Evolutionary conservation across 2,113 vertebrate species (phyloP).

Genomic region (Phodopus roborovskii): DNA sequence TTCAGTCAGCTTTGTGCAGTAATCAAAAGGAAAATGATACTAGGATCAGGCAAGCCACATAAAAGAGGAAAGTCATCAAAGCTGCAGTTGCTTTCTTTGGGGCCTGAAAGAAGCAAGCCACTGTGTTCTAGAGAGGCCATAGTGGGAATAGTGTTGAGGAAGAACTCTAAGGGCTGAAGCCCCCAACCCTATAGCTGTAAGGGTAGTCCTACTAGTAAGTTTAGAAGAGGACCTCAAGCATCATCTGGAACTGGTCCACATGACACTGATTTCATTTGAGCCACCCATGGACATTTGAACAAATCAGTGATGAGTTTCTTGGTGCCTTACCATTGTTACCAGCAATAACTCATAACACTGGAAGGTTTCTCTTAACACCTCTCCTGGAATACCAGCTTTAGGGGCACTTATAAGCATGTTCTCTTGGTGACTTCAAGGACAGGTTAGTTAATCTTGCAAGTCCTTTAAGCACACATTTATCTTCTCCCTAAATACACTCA

Average conservation of each 20-base stretch:
- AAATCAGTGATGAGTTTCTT: not conserved
- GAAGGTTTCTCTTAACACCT: not conserved
- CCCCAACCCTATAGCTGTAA: not conserved
- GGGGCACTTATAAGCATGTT: not conserved
- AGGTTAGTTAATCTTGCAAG: not conserved
- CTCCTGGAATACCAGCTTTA: not conserved
- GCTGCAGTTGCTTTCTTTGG: not conserved
- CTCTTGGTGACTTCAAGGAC: not conserved
- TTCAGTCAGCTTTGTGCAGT: conserved; percentile 10
- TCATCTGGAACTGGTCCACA: not conserved
- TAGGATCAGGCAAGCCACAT: not conserved
- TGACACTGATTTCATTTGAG: not conserved
- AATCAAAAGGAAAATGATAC: conserved; percentile 6
- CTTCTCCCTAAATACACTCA: not conserved
- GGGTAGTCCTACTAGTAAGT: not conserved
- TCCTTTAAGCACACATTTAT: not conserved
- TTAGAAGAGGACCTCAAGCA: not conserved
- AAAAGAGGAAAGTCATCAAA: conserved; percentile 3
- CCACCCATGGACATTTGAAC: not conserved
- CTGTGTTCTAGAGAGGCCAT: not conserved
- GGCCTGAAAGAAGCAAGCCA: not conserved
- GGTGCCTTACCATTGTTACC: not conserved
- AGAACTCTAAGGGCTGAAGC: not conserved
- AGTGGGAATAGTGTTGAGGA: not conserved
- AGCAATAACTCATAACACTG: not conserved